These are phyloP conservation scores for Agapornis canus DNA, from an alignment of 2,797 vertebrate species.

Conservation along the genomic window DNA sequence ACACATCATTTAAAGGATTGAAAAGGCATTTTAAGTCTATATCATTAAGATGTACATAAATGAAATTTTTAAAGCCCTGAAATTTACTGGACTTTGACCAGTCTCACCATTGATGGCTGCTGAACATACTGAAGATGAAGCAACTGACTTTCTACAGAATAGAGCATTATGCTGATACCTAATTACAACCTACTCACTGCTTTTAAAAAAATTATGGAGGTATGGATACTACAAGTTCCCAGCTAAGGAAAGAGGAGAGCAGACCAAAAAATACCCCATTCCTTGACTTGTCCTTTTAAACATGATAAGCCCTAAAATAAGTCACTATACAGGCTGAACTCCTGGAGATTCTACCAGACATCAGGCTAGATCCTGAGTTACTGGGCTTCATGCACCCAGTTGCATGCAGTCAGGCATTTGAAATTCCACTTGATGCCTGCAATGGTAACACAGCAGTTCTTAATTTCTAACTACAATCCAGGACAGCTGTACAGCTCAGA, in stretches of 20 bases:
- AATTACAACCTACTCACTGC: background rate
- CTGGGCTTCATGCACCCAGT: fast-evolving
- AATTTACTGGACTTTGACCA: background rate
- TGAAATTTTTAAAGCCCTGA: background rate
- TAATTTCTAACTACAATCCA: background rate
- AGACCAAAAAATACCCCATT: background rate
- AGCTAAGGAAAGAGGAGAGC: background rate
- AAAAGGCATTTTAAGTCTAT: background rate
- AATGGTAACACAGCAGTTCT: background rate
- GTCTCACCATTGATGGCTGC: background rate
- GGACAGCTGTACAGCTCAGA: background rate
- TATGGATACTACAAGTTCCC: background rate
- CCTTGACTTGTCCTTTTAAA: background rate
- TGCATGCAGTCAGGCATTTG: background rate
- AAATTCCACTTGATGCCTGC: background rate
- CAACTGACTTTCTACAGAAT: background rate
- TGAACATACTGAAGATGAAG: background rate
- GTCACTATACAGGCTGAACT: background rate
- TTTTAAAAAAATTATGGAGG: background rate
- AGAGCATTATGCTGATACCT: background rate
- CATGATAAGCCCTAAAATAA: background rate
- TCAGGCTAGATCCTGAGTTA: background rate
- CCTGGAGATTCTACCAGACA: background rate
- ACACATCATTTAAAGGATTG: background rate
- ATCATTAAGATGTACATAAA: background rate